Base-by-base conservation (phyloP, 2,797 vertebrate species). In the Tamandua tetradactyla region DNA sequence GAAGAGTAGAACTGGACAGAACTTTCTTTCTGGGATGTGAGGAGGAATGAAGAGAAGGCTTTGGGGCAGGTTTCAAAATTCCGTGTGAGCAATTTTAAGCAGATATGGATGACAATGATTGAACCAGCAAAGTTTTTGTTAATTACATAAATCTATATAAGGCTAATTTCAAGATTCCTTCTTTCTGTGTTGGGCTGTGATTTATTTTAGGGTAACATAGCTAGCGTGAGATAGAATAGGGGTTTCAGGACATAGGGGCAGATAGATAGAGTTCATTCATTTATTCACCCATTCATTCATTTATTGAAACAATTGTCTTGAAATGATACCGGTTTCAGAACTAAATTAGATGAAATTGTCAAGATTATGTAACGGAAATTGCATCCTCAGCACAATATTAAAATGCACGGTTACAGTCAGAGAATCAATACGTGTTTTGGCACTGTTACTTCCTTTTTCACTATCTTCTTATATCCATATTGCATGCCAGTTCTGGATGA, bases 311-410 rank as follows among this genome's bases (percentile, higher is more conserved):
- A 66, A 62, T 27, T 12, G 35, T 92, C 78, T 88, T 68, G 37
- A 93, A 75, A 68, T 88, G 66, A 85, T 75, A 18, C 37, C 94
- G 52, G 42, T 93, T 95, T 95, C 52, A 87, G 49, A 88, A 44
- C 42, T 37, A 93, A 75, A 93, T 94, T 44, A 68, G 30, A 20
- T 93, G 37, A 94, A 93, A 82, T 68, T 52, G 42, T 89, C 49
- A 81, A 84, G 80, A 72, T 23, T 79, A 94, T 92, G 89, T 82
- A 81, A 44, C 66, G 82, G 30, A 76, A 68, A 87, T 83, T 88
- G 59, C 14, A 62, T 91, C 23, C 74, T 37, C 14, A 82, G 32
- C 8, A 87, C 47, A 35, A 27, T 89, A 62, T 89, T 89, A 94
- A 64, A 80, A 89, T 13, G 37, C 55, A 79, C 23, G n/a, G 49